Evolutionary conservation across 2,113 vertebrate genomes (phyloP).

Genomic region (Hydrochoerus hydrochaeris): DNA sequence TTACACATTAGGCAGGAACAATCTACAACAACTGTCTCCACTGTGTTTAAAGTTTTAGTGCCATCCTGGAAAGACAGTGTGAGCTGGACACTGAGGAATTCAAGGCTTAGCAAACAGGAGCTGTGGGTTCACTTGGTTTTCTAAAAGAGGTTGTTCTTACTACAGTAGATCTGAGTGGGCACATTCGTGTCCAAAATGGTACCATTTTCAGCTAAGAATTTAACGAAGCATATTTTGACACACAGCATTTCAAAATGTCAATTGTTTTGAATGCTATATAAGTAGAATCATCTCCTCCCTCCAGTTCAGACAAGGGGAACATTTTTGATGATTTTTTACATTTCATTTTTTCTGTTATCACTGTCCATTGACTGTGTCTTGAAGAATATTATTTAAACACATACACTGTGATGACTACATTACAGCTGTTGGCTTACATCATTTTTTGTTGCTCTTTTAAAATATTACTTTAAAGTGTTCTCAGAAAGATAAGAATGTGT

Average conservation of each 20-base stretch:
- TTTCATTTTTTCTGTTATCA: neutral
- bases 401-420: neutral
- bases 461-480: neutral
- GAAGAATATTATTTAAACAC: neutral
- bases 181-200: neutral
- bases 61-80: neutral
- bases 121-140: neutral
- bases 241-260: neutral
- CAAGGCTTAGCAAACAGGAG: neutral
- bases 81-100: neutral
- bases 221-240: neutral
- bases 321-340: neutral
- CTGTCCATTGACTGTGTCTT: neutral
- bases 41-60: neutral
- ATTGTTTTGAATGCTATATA: neutral
- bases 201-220: neutral
- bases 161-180: too few species aligned
- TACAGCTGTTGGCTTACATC: neutral
- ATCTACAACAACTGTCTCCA: neutral
- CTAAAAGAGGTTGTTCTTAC: neutral
- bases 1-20: neutral
- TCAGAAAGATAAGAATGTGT: neutral
- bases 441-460: neutral
- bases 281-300: neutral
- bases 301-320: neutral